phyloP scores from a whole-genome alignment of 1,140 invertebrate species.

The Drosophila nasuta region DNA sequence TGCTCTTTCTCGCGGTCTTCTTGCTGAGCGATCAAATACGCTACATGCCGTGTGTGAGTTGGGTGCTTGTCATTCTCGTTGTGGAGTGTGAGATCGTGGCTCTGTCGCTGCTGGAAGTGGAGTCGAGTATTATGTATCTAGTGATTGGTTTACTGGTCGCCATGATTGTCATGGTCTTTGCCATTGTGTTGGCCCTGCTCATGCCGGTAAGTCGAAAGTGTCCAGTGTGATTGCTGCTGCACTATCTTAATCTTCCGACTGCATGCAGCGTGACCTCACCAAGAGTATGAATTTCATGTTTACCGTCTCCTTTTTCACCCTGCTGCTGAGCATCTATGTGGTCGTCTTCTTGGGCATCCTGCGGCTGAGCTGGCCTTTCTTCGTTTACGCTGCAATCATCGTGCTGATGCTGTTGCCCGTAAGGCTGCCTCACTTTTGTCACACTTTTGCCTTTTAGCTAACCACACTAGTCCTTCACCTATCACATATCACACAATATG shows the following conservation, averaged over 20 bases:
- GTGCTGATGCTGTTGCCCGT: conserved; percentile 47
- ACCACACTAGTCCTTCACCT: conserved; percentile 13
- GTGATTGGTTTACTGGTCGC: background rate
- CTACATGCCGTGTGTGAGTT: background rate
- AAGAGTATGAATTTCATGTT: conserved; percentile 20
- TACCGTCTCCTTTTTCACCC: conserved; percentile 15
- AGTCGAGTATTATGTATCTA: background rate
- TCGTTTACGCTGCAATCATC: conserved; percentile 33
- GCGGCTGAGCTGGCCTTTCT: conserved; percentile 21
- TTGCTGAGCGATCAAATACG: conserved; percentile 14
- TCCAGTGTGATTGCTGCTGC: background rate
- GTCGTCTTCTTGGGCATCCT: conserved; percentile 27
- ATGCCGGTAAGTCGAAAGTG: conserved; percentile 46
- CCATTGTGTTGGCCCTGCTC: background rate
- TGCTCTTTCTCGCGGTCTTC: conserved; percentile 26
- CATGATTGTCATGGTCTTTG: conserved; percentile 15
- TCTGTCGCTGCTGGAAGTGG: conserved; percentile 18
- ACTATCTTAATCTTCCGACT: background rate
- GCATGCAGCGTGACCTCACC: conserved; percentile 52
- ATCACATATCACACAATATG: conserved; percentile 15
- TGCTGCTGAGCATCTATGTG: conserved; percentile 48
- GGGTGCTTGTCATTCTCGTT: background rate
- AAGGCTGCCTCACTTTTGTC: conserved; percentile 38
- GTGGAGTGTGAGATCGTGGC: conserved; percentile 42
- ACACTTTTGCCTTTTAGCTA: conserved; percentile 20